Conservation (phyloP, 2,888 invertebrate species). For the Criorhina ranunculi region DNA sequence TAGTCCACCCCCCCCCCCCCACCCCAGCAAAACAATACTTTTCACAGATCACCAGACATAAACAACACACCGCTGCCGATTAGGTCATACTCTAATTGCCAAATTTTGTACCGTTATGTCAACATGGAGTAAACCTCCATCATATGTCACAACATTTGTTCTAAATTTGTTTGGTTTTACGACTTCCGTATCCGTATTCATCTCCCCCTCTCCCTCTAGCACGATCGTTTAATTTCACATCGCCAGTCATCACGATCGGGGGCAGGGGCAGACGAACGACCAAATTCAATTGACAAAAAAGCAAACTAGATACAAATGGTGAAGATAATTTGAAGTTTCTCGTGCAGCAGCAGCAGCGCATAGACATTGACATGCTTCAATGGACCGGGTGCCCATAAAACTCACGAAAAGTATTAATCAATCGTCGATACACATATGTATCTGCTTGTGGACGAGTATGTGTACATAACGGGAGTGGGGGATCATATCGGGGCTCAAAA, state of each 20-base stretch:
- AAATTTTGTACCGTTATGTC: constrained; percentile 6
- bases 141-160: constrained; percentile 34
- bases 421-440: constrained; percentile 34
- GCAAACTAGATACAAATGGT: constrained; percentile 45
- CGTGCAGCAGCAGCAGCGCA: constrained; percentile 20
- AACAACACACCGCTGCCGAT: constrained; percentile 27
- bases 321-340: constrained; percentile 13
- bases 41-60: constrained; percentile 36
- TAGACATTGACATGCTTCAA: constrained; percentile 44
- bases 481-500: constrained; percentile 14
- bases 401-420: constrained; percentile 54
- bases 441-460: not conserved
- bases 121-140: not conserved
- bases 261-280: no score
- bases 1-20: no score
- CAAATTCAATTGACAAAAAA: constrained; percentile 50
- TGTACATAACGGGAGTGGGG: constrained; percentile 34
- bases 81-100: constrained; percentile 51
- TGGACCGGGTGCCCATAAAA: constrained; percentile 59
- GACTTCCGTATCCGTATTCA: constrained; percentile 48
- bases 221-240: constrained; percentile 42
- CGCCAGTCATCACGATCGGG: constrained; percentile 34
- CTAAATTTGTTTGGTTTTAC: constrained; percentile 51
- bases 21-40: not conserved
- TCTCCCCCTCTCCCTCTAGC: no score